phyloP scores from a whole-genome alignment of 2,113 vertebrate species.

The Natator depressus region DNA sequence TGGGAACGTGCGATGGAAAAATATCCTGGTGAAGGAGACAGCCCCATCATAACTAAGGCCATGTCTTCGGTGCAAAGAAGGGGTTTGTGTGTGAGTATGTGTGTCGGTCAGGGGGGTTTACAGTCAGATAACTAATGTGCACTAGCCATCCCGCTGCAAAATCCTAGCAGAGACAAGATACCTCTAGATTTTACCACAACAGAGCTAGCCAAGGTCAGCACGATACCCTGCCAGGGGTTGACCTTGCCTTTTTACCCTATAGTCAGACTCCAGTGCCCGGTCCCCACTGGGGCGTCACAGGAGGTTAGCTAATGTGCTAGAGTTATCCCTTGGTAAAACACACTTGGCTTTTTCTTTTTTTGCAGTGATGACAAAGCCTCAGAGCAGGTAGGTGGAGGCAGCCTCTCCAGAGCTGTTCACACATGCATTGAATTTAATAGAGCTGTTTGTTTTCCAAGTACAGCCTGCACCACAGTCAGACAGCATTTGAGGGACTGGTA shows the following conservation, averaged over 20 bases:
- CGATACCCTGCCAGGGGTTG: background rate
- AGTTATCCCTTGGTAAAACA: background rate
- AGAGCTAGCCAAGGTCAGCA: background rate
- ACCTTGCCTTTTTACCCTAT: fast-evolving
- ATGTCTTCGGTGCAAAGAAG: too few relatives aligned
- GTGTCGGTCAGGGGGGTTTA: background rate
- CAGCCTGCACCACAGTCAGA: background rate
- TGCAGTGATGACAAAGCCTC: background rate
- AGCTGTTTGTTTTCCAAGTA: constrained; percentile 32
- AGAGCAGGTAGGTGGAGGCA: constrained; percentile 49
- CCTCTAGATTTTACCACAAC: background rate
- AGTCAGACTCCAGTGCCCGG: background rate
- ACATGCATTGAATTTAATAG: constrained; percentile 13
- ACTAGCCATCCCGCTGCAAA: background rate
- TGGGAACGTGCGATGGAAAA: too few relatives aligned
- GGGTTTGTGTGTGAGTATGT: background rate
- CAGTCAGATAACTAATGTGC: background rate
- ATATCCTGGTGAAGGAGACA: too few relatives aligned
- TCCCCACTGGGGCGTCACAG: fast-evolving
- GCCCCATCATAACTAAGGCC: too few relatives aligned
- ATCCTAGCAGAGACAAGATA: background rate
- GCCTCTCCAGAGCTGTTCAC: background rate
- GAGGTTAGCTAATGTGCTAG: fast-evolving
- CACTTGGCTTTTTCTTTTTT: background rate
- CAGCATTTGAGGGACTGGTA: background rate